These are phyloP conservation scores for Podarcis siculus DNA, from an alignment of 2,797 vertebrate genomes.

Conservation along the genomic window DNA sequence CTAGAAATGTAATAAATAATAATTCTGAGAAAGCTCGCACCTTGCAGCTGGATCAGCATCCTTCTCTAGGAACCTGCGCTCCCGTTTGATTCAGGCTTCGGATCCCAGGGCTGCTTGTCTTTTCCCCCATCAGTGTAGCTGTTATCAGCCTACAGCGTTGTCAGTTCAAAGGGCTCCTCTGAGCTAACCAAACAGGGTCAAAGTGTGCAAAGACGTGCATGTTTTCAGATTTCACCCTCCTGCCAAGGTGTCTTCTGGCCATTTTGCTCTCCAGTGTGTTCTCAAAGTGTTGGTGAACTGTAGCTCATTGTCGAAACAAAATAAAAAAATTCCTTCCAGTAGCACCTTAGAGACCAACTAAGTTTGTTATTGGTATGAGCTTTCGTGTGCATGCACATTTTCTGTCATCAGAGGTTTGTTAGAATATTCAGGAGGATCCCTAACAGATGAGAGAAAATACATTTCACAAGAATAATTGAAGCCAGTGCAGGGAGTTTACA, in stretches of 20 bases:
- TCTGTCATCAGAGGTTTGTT: neutral
- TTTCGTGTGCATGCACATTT: neutral
- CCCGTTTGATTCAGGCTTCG: neutral
- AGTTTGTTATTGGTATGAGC: no score
- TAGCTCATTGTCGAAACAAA: fast-evolving
- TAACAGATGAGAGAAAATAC: neutral
- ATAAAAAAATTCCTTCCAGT: no score
- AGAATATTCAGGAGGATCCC: neutral
- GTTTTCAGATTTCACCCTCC: conserved; percentile 53
- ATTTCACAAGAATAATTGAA: conserved; percentile 11
- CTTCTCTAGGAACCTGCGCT: conserved; percentile 36
- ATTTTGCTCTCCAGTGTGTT: conserved; percentile 45
- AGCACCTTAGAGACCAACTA: no score
- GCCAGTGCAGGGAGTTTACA: conserved; percentile 16
- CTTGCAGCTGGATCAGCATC: neutral
- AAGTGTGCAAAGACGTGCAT: conserved; percentile 18
- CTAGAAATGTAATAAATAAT: no score
- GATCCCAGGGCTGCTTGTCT: neutral
- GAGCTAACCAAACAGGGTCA: conserved; percentile 39
- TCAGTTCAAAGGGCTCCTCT: conserved; percentile 51
- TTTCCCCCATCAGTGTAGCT: neutral
- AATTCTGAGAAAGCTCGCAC: neutral
- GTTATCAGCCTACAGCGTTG: conserved; percentile 14
- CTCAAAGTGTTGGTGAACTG: conserved; percentile 52
- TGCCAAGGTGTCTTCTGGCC: neutral